Percentiles rank a stretch among this genome's conserved stretches.
These are phyloP conservation scores for Ciconia nigra DNA, from an alignment of 2,797 vertebrate species.

Conservation along the genomic window DNA sequence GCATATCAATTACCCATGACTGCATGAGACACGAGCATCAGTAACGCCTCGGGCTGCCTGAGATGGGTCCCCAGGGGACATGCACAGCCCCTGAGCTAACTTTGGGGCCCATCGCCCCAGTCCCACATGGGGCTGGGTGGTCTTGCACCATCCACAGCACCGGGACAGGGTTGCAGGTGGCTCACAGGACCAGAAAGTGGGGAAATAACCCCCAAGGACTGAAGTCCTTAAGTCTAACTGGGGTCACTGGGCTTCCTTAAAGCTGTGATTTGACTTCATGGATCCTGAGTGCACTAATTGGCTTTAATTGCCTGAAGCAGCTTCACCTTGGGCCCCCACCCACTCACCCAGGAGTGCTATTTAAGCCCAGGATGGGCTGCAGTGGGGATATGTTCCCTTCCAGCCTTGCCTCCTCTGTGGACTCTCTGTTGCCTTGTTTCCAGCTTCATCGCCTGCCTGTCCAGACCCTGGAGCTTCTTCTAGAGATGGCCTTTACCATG, in stretches of 20 bases:
- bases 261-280: not conserved
- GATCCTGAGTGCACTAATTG: not conserved
- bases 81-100: not conserved
- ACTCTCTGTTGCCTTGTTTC: fast-evolving
- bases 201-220: not conserved
- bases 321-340: not conserved
- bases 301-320: not conserved
- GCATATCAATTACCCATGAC: not conserved
- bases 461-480: not conserved
- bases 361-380: fast-evolving
- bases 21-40: not conserved
- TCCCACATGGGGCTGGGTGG: not conserved
- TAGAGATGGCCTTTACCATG: fast-evolving
- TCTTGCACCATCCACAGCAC: not conserved
- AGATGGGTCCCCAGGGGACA: not conserved
- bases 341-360: not conserved
- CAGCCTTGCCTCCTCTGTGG: fast-evolving
- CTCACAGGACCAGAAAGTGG: not conserved
- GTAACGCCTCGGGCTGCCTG: not conserved
- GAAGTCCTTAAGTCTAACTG: not conserved
- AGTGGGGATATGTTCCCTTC: fast-evolving
- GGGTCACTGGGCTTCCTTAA: not conserved
- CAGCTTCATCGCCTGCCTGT: not conserved
- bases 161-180: not conserved
- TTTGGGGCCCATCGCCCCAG: fast-evolving